phyloP scores from a whole-genome alignment of 2,113 vertebrate species.

The Oreamnos americanus region DNA sequence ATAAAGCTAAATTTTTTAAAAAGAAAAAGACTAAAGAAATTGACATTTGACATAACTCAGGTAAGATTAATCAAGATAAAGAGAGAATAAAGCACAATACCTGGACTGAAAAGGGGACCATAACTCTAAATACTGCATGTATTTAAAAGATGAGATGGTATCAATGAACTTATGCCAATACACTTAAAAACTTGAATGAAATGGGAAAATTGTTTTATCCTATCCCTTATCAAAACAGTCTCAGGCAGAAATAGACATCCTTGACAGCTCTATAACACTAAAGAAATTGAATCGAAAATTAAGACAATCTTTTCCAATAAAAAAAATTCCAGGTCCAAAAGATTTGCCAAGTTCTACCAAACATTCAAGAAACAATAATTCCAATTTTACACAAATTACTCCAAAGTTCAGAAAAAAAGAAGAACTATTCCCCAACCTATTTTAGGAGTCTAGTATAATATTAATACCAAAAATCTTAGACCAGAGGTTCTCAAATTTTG shows the following conservation, averaged over 20 bases:
- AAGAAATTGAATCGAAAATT: background rate
- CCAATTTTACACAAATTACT: background rate
- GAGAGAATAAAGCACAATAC: background rate
- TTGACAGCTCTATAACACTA: background rate
- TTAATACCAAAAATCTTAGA: background rate
- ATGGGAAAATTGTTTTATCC: background rate
- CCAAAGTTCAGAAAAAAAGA: background rate
- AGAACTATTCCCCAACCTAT: background rate
- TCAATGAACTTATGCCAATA: background rate
- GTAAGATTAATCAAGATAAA: background rate
- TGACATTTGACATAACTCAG: background rate
- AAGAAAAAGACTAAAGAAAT: background rate
- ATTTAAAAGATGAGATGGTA: background rate
- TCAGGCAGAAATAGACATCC: background rate
- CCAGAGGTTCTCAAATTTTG: background rate
- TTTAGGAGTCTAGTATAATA: background rate
- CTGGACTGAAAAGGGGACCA: background rate
- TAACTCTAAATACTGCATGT: background rate
- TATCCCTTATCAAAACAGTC: background rate
- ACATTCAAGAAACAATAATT: background rate
- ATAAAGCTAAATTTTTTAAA: background rate
- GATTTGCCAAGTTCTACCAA: background rate
- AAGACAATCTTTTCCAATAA: background rate
- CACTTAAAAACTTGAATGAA: background rate
- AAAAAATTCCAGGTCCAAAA: background rate